Percentiles rank a stretch among this genome's conserved stretches.
These are phyloP conservation scores for Acanthochromis polyacanthus DNA, from an alignment of 2,113 vertebrate species.

Conservation along the genomic window DNA sequence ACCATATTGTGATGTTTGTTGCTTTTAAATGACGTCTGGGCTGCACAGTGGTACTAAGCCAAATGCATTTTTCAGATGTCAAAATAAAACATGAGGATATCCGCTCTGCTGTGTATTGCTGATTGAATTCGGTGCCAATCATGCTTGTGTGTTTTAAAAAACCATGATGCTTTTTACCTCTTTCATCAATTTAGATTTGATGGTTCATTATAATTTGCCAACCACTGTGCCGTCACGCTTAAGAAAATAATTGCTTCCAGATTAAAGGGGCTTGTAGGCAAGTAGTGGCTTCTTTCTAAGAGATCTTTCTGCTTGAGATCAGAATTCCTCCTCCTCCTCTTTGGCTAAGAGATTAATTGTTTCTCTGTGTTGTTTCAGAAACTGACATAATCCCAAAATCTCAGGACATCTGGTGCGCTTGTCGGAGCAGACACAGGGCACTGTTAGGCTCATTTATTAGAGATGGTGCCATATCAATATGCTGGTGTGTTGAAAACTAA, in stretches of 20 bases:
- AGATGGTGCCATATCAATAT: slow-evolving; percentile 37
- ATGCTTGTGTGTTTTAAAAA: slow-evolving; percentile 29
- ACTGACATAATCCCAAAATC: slow-evolving; percentile 47
- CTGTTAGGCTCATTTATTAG: slow-evolving; percentile 44
- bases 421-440: slow-evolving; percentile 31
- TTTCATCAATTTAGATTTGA: slow-evolving; percentile 29
- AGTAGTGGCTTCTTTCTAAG: slow-evolving; percentile 15
- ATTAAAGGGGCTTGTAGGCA: slow-evolving; percentile 35
- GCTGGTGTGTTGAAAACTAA: slow-evolving; percentile 38
- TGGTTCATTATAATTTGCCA: slow-evolving; percentile 41
- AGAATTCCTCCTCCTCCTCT: slow-evolving; percentile 24
- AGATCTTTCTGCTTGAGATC: slow-evolving; percentile 11
- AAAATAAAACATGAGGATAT: slow-evolving; percentile 27
- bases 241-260: slow-evolving; percentile 28
- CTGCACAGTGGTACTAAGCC: slow-evolving; percentile 11
- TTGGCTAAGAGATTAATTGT: slow-evolving; percentile 38
- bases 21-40: slow-evolving; percentile 7
- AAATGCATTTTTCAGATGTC: slow-evolving; percentile 43
- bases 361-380: slow-evolving; percentile 36
- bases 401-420: slow-evolving; percentile 59
- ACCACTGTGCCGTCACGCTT: neutral
- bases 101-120: slow-evolving; percentile 15
- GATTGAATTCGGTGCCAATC: slow-evolving; percentile 46
- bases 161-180: slow-evolving; percentile 28
- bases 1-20: slow-evolving; percentile 42